Percentiles rank a stretch among this genome's conserved stretches.
Evolutionary conservation across 2,113 vertebrate genomes (phyloP).

Genomic region (Calidris pygmaea): DNA sequence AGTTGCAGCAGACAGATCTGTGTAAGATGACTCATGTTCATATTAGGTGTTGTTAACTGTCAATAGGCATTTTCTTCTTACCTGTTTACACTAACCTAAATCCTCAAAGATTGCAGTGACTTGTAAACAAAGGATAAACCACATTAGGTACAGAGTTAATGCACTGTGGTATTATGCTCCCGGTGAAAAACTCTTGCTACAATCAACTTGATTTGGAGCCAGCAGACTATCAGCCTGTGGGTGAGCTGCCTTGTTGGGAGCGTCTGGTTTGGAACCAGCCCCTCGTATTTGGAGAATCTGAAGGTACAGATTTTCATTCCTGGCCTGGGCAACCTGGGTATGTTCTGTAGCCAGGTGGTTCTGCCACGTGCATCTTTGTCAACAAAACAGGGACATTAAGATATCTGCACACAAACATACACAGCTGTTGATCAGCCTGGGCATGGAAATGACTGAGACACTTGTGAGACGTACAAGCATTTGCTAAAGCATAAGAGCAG

Average conservation of each 20-base stretch:
- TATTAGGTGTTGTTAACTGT: background rate
- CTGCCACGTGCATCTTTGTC: background rate
- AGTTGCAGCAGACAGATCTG: background rate
- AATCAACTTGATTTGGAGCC: background rate
- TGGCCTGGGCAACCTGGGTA: background rate
- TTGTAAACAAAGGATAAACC: slow-evolving; percentile 48
- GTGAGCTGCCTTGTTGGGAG: background rate
- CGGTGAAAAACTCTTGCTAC: background rate
- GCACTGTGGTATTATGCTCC: background rate
- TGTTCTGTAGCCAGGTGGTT: background rate
- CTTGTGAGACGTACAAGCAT: background rate
- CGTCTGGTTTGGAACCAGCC: background rate
- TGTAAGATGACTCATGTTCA: background rate
- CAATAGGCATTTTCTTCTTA: slow-evolving; percentile 7
- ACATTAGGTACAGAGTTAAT: slow-evolving; percentile 8
- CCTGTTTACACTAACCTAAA: slow-evolving; percentile 19
- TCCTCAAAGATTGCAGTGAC: slow-evolving; percentile 13
- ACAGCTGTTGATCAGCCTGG: fast-evolving
- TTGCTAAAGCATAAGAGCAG: background rate
- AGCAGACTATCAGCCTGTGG: background rate
- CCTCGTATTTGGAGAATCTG: background rate
- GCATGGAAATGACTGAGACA: background rate
- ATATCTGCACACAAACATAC: background rate
- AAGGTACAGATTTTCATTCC: background rate
- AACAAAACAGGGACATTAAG: background rate